Conservation (phyloP, 1,140 invertebrate species). For the Spodoptera frugiperda region DNA sequence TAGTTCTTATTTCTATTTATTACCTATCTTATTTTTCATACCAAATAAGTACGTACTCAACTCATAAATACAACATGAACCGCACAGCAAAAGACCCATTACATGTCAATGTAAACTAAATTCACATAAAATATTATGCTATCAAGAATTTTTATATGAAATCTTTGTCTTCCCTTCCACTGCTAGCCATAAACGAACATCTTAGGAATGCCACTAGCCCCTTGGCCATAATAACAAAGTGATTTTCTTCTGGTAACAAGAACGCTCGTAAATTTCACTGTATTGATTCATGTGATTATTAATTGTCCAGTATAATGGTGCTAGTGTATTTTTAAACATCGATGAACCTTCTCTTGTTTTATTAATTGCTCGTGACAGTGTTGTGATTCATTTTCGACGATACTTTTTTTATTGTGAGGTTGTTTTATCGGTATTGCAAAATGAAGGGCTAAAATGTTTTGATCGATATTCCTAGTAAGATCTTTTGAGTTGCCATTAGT, state of each 20-base stretch:
- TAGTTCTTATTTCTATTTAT: too few relatives aligned
- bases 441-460: neutral
- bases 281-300: conserved; percentile 52
- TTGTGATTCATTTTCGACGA: neutral
- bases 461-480: too few relatives aligned
- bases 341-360: neutral
- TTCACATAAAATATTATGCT: neutral
- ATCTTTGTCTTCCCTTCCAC: conserved; percentile 34
- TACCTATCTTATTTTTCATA: too few relatives aligned
- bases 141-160: conserved; percentile 42
- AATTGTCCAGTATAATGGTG: conserved; percentile 40
- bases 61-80: too few relatives aligned
- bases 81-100: too few relatives aligned
- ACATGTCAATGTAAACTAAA: too few relatives aligned
- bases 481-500: too few relatives aligned
- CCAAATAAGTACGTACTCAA: too few relatives aligned
- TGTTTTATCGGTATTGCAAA: neutral
- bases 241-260: conserved; percentile 45
- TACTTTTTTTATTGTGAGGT: neutral
- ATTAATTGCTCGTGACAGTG: conserved; percentile 25
- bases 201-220: conserved; percentile 21
- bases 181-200: conserved; percentile 12
- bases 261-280: conserved; percentile 42
- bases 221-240: conserved; percentile 47
- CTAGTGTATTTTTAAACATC: conserved; percentile 28